A percentile compares a stretch with the other conserved stretches of the same genome.
Evolutionary conservation across 2,888 invertebrate genomes (phyloP).

Genomic region (Patella depressa): DNA sequence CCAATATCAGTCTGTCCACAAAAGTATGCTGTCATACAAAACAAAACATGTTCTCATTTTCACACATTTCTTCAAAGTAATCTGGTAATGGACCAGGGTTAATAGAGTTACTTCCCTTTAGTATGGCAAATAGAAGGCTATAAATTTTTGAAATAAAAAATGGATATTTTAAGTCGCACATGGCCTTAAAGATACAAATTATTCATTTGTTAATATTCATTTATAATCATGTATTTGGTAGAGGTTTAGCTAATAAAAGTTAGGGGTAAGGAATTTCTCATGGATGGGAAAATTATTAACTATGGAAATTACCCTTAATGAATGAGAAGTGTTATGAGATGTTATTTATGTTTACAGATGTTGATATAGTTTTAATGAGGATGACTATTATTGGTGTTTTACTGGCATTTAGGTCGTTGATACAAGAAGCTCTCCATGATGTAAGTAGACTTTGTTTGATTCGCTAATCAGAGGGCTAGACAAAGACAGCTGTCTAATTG

Average conservation of each 20-base stretch:
- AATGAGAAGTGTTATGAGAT: not conserved
- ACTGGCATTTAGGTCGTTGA: conserved; percentile 92
- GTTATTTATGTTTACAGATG: conserved; percentile 74
- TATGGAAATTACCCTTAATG: not conserved
- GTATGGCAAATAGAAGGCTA: not conserved
- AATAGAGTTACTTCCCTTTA: not conserved
- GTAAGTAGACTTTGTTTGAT: conserved; percentile 42
- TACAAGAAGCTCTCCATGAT: conserved; percentile 91
- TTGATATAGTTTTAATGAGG: conserved; percentile 94
- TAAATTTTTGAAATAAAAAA: not conserved
- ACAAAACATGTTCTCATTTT: too few species aligned
- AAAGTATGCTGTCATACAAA: too few species aligned
- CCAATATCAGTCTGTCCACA: too few species aligned
- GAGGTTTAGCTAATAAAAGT: too few species aligned
- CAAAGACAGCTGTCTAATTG: too few species aligned
- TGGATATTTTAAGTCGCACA: not conserved
- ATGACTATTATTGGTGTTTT: conserved; percentile 99
- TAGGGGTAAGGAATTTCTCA: too few species aligned
- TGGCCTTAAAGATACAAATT: too few species aligned
- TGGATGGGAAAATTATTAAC: not conserved
- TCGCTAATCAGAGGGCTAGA: too few species aligned
- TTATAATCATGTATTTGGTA: too few species aligned
- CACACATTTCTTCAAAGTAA: too few species aligned
- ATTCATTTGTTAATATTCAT: too few species aligned
- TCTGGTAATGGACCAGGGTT: not conserved